Base-by-base conservation (phyloP, 37 sponge, comb jelly and placozoan genomes). In the Theonella swinhoei region DNA sequence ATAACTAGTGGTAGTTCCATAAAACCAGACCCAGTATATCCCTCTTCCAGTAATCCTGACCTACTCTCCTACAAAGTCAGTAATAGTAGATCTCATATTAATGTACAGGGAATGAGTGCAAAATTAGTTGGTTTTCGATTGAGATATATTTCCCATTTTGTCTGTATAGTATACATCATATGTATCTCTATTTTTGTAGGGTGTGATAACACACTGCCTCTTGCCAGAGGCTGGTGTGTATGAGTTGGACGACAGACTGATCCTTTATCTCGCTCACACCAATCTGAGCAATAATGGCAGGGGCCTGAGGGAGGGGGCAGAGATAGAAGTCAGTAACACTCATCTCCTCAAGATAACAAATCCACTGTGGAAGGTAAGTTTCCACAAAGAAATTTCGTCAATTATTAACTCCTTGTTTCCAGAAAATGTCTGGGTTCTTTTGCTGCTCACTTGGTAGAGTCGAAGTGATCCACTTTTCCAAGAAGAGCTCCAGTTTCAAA, bases 151-250 rank as follows among this genome's bases (percentile, higher is more conserved):
- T n/a, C n/a, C n/a, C n/a, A n/a, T n/a, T n/a, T n/a, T n/a, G n/a
- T n/a, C n/a, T n/a, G n/a, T n/a, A n/a, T n/a, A n/a, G n/a, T n/a
- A n/a, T n/a, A n/a, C n/a, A n/a, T n/a, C n/a, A n/a, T n/a, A n/a
- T n/a, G 11, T 14, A 47, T 14, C 14, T 47, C 14, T 47, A 47
- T 47, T 74, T 64, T 29, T 39, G 17, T 28, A 89, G 90, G 90
- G 90, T 1, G 59, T n/a, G 0, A 74, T 89, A 33, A 84, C 90
- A 17, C 72, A 60, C 35, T 78, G 73, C 43, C 5, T 89, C 24
- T 38, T 72, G 4, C 85, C 85, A n/a, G 90, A 83, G 36, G 85
- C 85, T 79, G 90, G 90, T 34, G 33, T 89, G 38, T 89, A 79
- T 73, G 85, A 84, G 36, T 69, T 89, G 39, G 90, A 89, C 69